Evolutionary conservation across 1,140 invertebrate species (phyloP), one percentile per base, ranked within the genome.

Genomic region (Drosophila grimshawi): DNA sequence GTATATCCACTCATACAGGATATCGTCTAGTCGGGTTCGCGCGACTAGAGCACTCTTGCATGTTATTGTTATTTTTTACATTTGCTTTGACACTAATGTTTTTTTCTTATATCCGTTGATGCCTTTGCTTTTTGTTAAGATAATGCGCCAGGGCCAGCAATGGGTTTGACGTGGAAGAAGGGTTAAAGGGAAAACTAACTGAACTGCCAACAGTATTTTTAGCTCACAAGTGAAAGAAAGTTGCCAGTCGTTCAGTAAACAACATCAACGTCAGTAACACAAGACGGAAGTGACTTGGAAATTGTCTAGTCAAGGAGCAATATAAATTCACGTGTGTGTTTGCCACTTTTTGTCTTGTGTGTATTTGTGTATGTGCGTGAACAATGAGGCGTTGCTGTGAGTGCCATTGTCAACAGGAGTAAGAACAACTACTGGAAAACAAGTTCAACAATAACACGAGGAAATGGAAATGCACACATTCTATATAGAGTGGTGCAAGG

Each of bases 381-480:
- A 7, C 41, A 27, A 51, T 1, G 19, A 19, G 19, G 19, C 19
- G 19, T 1, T 1, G 19, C 19, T 19, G 46, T 39, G n/a, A 11
- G 49, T 37, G n/a, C 11, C 51, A 33, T 43, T n/a, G 37, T 51
- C 33, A 67, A 30, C 60, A 33, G 4, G 4, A 49, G 8, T 2
- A 51, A 45, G 3, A 56, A 11, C 37, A 46, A 46, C 39, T 32
- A 29, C 53, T 29, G 39, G 46, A 53, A 35, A 8, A 49, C 19
- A 43, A 41, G 63, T 19, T 19, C 57, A 53, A 57, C 77, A 39
- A 41, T 65, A 64, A 46, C 30, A 5, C 35, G 56, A 43, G 81
- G 78, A 86, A 81, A 86, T 85, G 75, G 78, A 74, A 86, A 67
- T 86, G 74, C 81, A 86, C 62, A 19, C 19, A 19, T 19, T 19